Evolutionary conservation across 2,113 vertebrate genomes (phyloP), one percentile per base, ranked within the genome.

Genomic region (Myotis davidii): DNA sequence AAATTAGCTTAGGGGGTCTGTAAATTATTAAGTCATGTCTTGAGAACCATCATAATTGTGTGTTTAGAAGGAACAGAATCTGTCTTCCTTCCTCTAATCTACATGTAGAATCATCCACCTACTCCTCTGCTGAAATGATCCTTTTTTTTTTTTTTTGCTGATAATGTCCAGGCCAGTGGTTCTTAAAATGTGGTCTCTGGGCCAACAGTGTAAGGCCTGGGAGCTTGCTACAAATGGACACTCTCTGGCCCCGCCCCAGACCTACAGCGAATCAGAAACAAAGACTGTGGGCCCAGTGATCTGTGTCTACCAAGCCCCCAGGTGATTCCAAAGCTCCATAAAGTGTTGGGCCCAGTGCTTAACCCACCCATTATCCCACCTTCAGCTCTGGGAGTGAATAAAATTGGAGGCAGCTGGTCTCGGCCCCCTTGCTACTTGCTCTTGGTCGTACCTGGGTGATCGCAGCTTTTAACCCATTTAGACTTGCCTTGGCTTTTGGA

Each of bases 351-450:
- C 12, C 54, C 39, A 2, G 11, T 39, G 69, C 32, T 78, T 85
- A 69, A 84, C 34, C 37, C 27, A 61, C 14, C 17, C 12, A 21
- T 65, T 5, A 7, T 86, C 14, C 37, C 6, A 34, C 69, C 4
- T 1, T 45, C 42, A 84, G 5, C 25, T 61, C 20, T 79, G 48
- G 37, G 37, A 86, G 18, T 83, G 42, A 90, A 45, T 72, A 48
- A 54, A 61, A 85, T 89, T 70, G 48, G 56, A 59, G 64, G 65
- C 76, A 97, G 54, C 85, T 94, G 61, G 6, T 84, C 12, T 90
- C 23, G 3, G 59, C 0, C 8, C 4, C 16, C 23, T 81, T 25
- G 65, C 34, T 81, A 25, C 23, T 81, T 88, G 56, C 18, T 85
- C 34, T 81, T 34, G 34, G 21, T 23, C 32, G 27, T 34, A n/a